A percentile compares a stretch with the other conserved stretches of the same genome.
phyloP scores from a whole-genome alignment of 2,888 invertebrate genomes.

The Serripes groenlandicus region DNA sequence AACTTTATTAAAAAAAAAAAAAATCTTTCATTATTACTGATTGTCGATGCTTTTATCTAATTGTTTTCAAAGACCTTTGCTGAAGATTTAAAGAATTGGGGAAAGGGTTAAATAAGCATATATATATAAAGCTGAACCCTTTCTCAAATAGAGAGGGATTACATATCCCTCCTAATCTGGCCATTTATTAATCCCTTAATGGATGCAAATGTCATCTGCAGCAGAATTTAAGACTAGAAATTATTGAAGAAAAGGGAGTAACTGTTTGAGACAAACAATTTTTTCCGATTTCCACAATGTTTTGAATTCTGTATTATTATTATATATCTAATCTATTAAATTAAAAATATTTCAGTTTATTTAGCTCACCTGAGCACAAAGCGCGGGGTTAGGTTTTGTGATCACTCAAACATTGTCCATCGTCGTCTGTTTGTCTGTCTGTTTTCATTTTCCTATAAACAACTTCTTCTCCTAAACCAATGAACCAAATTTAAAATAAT shows the following conservation, averaged over 20 bases:
- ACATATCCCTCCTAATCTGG: no score
- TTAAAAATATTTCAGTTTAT: no score
- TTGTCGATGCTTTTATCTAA: no score
- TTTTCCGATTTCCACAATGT: neutral
- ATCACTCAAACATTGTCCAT: no score
- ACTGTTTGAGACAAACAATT: neutral
- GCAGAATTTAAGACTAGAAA: neutral
- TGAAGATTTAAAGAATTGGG: neutral
- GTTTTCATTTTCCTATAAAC: no score
- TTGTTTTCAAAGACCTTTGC: neutral
- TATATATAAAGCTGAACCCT: neutral
- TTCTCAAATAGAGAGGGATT: neutral
- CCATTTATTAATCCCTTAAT: no score
- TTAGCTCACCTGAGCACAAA: no score
- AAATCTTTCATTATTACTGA: neutral
- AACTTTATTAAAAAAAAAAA: neutral
- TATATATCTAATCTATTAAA: no score
- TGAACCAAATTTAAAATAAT: no score
- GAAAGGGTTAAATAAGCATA: neutral
- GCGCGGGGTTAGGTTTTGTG: no score
- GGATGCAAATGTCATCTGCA: neutral
- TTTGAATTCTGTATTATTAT: neutral
- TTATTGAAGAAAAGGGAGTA: neutral
- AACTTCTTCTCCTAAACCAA: no score
- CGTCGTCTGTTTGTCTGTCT: no score